A percentile compares a stretch with the other conserved stretches of the same genome.
phyloP scores from a whole-genome alignment of 2,797 vertebrate genomes.

The Myotis planiceps region DNA sequence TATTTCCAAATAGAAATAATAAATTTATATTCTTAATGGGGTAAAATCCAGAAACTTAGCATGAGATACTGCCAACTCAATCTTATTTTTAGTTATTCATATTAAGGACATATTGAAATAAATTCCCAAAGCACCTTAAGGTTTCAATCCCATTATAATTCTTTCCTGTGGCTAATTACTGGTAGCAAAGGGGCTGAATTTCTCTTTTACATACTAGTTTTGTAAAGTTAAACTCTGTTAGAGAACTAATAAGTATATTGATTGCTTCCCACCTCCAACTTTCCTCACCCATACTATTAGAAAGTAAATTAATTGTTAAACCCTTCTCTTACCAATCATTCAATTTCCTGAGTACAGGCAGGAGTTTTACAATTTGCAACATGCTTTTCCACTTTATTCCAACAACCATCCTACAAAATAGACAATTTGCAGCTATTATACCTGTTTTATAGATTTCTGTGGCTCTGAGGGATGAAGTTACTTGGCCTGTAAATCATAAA shows the following conservation, averaged over 20 bases:
- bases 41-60: background rate
- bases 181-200: background rate
- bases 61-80: background rate
- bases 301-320: background rate
- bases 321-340: background rate
- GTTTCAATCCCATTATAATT: background rate
- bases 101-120: background rate
- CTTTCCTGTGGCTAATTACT: background rate
- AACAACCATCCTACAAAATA: background rate
- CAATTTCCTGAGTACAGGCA: background rate
- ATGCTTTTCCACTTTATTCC: background rate
- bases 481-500: background rate
- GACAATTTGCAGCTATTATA: background rate
- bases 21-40: background rate
- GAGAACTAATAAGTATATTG: background rate
- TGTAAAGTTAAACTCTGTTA: background rate
- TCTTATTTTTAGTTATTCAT: background rate
- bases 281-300: background rate
- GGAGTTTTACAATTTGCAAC: background rate
- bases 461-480: background rate
- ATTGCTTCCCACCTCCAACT: background rate
- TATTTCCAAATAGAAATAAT: slow-evolving; percentile 17
- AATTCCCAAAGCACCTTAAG: background rate
- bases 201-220: background rate
- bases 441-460: background rate